phyloP scores from a whole-genome alignment of 2,888 invertebrate species.

The Drosophila emarginata region DNA sequence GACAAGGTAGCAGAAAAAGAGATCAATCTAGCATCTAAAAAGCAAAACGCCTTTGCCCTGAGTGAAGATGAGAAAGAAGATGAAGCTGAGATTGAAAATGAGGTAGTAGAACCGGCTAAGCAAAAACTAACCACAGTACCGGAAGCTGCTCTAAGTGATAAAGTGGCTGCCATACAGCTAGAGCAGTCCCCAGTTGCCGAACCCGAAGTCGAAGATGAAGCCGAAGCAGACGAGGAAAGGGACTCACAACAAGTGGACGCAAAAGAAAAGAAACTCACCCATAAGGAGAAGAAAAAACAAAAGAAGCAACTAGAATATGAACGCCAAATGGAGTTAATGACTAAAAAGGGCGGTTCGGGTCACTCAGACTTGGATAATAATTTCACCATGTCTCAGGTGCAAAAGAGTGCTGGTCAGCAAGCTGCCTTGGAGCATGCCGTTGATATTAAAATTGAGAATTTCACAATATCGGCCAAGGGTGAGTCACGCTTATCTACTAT shows the following conservation, averaged over 20 bases:
- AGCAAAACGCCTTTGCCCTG: neutral
- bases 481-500: constrained; percentile 27
- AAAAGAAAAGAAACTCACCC: constrained; percentile 90
- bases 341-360: constrained; percentile 93
- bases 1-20: constrained; percentile 26
- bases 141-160: constrained; percentile 17
- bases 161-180: constrained; percentile 33
- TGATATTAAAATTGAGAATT: constrained; percentile 99
- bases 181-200: neutral
- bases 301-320: constrained; percentile 95
- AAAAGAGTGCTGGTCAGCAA: constrained; percentile 89
- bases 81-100: neutral
- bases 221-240: constrained; percentile 14
- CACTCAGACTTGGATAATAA: constrained; percentile 95
- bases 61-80: constrained; percentile 27
- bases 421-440: constrained; percentile 95
- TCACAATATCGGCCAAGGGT: constrained; percentile 97
- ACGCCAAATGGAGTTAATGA: constrained; percentile 91
- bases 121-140: neutral
- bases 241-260: constrained; percentile 51
- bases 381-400: constrained; percentile 95
- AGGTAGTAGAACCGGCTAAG: constrained; percentile 8
- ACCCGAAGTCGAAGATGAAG: neutral
- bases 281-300: constrained; percentile 95
- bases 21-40: neutral